These are phyloP conservation scores for Thamnophis elegans DNA, from an alignment of 2,797 vertebrate genomes.

Conservation along the genomic window DNA sequence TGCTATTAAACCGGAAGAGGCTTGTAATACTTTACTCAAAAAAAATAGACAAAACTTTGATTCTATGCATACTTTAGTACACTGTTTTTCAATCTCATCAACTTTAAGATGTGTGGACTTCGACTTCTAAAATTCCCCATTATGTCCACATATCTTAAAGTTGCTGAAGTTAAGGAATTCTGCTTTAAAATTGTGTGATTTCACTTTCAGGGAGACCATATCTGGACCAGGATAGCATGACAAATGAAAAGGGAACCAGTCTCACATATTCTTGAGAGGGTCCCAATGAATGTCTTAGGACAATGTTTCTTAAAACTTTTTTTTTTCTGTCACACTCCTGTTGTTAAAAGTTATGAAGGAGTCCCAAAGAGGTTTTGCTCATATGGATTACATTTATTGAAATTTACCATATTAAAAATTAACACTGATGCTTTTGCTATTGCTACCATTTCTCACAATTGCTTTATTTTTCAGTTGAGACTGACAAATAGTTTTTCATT, in stretches of 20 bases:
- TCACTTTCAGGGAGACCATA: not conserved
- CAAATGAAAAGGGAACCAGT: not conserved
- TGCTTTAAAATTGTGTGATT: not conserved
- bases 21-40: constrained; percentile 2
- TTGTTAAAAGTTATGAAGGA: not conserved
- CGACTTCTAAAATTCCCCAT: not conserved
- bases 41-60: constrained; percentile 5
- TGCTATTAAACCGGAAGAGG: constrained; percentile 51
- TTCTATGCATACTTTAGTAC: not conserved
- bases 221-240: not conserved
- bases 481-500: not conserved
- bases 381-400: not conserved
- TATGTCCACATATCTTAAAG: not conserved
- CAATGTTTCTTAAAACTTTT: not conserved
- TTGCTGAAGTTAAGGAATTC: not conserved
- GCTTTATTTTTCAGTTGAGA: not conserved
- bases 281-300: not conserved
- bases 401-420: not conserved
- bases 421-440: not conserved
- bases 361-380: not conserved
- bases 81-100: not conserved
- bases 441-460: not conserved
- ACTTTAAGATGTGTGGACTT: not conserved
- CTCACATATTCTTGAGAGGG: not conserved
- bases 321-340: not conserved